Base-by-base conservation (phyloP, 2,113 vertebrate species). In the Spilogale gracilis region DNA sequence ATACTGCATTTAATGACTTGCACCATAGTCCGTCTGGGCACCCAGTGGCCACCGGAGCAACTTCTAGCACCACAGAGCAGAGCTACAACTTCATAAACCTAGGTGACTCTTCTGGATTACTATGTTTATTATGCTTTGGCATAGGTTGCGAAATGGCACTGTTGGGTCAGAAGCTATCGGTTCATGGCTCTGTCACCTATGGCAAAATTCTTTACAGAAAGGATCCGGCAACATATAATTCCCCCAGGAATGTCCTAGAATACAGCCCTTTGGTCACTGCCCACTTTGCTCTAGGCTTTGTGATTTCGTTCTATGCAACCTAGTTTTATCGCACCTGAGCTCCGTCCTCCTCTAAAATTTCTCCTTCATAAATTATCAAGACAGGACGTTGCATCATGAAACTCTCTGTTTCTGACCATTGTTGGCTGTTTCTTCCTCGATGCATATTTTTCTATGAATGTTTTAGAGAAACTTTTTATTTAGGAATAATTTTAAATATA, bases 141-240 rank as follows among this genome's bases (percentile, higher is more conserved):
- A 17, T 58, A 25, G 45, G 25, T 88, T 65, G 45, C 89, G 52
- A 69, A 76, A 71, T 52, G 6, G 14, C 71, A 60, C 84, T 81
- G n/a, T 38, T 18, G 25, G 82, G 78, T 85, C 86, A 91, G 30
- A 94, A 86, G 89, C 89, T 50, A 10, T 85, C 9, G 0, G 14
- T 45, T 73, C 91, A 43, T 23, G n/a, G 79, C 60, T 95, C 76
- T 86, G 73, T 92, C 78, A 60, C 60, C 94, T 87, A 71, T 0
- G 90, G 61, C 80, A 61, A 63, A 90, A 83, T 58, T 92, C 88
- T 95, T 84, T 92, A 30, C 80, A 74, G 79, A 65, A 60, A 90
- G 73, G 21, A 65, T 73, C 0, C 1, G 9, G 32, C 30, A 21
- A 54, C 48, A 3, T 14, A 0, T 32, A 73, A 38, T 54, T 23